Conservation (phyloP, 2,797 vertebrate genomes). For the Remorina albescens region DNA sequence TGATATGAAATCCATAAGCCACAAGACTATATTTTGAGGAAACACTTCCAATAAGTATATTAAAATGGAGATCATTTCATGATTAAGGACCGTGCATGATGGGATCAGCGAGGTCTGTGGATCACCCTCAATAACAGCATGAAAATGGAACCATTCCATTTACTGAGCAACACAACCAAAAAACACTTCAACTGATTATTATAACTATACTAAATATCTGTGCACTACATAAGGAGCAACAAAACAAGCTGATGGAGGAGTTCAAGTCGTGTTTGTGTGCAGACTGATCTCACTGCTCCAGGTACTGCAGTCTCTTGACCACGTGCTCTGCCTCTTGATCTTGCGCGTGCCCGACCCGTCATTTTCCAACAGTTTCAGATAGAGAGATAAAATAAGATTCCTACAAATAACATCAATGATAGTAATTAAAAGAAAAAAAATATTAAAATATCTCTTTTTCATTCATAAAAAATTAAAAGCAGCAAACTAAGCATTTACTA, state of each 20-base stretch:
- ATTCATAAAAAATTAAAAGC: too few relatives aligned
- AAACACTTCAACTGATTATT: too few relatives aligned
- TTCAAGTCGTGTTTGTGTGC: too few relatives aligned
- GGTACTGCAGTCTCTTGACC: constrained; percentile 77
- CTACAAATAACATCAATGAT: too few relatives aligned
- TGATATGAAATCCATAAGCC: not conserved
- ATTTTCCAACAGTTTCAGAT: constrained; percentile 64
- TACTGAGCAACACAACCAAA: too few relatives aligned
- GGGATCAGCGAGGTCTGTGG: not conserved
- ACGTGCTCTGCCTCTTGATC: constrained; percentile 88
- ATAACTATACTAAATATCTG: not conserved
- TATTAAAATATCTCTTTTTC: too few relatives aligned
- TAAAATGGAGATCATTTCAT: not conserved
- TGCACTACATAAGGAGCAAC: not conserved
- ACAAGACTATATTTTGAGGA: not conserved
- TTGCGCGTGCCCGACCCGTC: constrained; percentile 90
- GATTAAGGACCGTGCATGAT: not conserved
- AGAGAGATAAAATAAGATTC: too few relatives aligned
- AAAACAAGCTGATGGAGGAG: not conserved
- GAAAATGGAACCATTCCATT: too few relatives aligned
- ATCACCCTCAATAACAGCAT: not conserved
- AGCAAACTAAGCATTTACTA: too few relatives aligned
- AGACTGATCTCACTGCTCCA: constrained; percentile 64
- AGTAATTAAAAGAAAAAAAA: too few relatives aligned
- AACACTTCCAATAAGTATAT: not conserved